Evolutionary conservation across 2,797 vertebrate species (phyloP).

Genomic region (Rhabdomys pumilio): DNA sequence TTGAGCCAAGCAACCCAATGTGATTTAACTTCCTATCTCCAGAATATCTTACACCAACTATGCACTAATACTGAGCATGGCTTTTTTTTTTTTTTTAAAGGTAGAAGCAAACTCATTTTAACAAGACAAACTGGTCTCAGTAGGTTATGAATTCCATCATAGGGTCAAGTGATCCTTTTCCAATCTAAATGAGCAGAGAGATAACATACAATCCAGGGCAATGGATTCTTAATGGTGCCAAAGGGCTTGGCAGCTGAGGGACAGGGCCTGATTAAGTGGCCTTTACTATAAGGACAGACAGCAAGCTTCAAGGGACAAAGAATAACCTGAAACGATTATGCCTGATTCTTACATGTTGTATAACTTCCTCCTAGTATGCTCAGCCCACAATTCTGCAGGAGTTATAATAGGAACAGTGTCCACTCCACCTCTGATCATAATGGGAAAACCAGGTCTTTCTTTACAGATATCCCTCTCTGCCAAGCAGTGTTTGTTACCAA

Average conservation of each 20-base stretch:
- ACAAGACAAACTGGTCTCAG: slow-evolving; percentile 38
- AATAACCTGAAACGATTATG: not conserved
- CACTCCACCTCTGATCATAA: not conserved
- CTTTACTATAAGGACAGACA: not conserved
- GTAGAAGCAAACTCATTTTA: not conserved
- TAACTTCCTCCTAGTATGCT: not conserved
- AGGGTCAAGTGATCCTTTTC: not conserved
- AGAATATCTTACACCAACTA: slow-evolving; percentile 24
- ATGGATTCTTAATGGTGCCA: not conserved
- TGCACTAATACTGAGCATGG: not conserved
- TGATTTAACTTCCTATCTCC: not conserved
- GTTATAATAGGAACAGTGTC: not conserved
- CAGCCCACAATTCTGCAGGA: not conserved
- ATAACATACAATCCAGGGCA: not conserved
- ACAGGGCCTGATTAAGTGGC: not conserved
- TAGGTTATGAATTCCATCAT: not conserved
- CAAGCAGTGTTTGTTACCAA: not conserved
- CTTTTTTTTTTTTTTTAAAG: not conserved
- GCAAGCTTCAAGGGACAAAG: not conserved
- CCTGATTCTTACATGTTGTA: not conserved
- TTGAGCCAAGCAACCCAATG: not conserved
- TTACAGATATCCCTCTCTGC: slow-evolving; percentile 27
- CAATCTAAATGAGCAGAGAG: slow-evolving; percentile 1
- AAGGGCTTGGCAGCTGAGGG: not conserved
- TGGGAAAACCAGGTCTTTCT: not conserved